These are phyloP conservation scores for Apolygus lucorum DNA, from an alignment of 1,140 invertebrate genomes.

Conservation along the genomic window DNA sequence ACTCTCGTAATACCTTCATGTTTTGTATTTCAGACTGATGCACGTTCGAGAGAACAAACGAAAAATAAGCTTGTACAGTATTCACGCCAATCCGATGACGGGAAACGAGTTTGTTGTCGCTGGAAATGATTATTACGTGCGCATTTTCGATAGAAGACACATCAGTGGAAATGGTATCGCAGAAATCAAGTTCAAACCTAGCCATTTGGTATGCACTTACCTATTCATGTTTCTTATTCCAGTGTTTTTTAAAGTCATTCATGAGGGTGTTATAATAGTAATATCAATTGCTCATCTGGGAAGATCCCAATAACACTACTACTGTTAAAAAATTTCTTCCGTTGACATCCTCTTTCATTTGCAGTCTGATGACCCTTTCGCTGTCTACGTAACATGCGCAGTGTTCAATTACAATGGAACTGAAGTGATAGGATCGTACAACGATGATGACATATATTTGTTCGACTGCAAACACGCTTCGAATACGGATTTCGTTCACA, in stretches of 20 bases:
- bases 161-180: constrained; percentile 36
- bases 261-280: neutral
- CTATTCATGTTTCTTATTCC: neutral
- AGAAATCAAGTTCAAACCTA: constrained; percentile 49
- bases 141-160: constrained; percentile 63
- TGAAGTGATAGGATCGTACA: constrained; percentile 86
- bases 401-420: constrained; percentile 86
- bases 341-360: constrained; percentile 2
- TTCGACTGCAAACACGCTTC: constrained; percentile 60
- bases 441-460: constrained; percentile 87
- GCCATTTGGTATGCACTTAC: constrained; percentile 27
- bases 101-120: constrained; percentile 70
- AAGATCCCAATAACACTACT: neutral
- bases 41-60: constrained; percentile 50
- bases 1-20: neutral
- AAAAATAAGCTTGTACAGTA: constrained; percentile 72
- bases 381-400: constrained; percentile 65
- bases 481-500: constrained; percentile 55
- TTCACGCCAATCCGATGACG: constrained; percentile 72
- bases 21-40: constrained; percentile 54
- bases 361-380: neutral
- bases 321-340: constrained; percentile 9
- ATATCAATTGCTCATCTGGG: neutral
- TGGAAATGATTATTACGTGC: constrained; percentile 51
- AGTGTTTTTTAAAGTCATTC: neutral